These are phyloP conservation scores for Leptatherina wallacei DNA, from an alignment of 2,797 vertebrate species.

Conservation along the genomic window DNA sequence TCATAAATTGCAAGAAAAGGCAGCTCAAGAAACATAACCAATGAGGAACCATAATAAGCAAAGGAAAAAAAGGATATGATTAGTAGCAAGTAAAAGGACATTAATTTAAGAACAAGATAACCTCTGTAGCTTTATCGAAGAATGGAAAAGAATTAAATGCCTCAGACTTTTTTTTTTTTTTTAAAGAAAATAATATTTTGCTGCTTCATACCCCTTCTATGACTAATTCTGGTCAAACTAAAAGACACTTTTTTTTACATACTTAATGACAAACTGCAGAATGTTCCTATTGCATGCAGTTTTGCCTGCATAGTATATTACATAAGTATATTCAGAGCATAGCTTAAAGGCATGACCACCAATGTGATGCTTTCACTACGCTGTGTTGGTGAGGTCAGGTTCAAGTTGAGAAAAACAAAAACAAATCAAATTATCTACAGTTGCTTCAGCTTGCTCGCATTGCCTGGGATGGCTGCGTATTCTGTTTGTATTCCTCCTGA, in stretches of 20 bases:
- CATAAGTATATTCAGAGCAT: constrained; percentile 21
- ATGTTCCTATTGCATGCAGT: background rate
- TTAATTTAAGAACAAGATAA: background rate
- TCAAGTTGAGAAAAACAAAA: constrained; percentile 60
- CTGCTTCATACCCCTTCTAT: background rate
- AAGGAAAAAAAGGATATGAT: background rate
- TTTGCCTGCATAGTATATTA: constrained; percentile 11
- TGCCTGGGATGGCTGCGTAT: constrained; percentile 29
- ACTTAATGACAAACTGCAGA: background rate
- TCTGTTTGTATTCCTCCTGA: constrained; percentile 61
- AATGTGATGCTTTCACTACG: constrained; percentile 14
- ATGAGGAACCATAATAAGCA: constrained; percentile 1
- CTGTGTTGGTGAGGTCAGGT: constrained; percentile 45
- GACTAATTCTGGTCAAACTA: background rate
- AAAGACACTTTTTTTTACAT: background rate
- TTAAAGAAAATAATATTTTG: background rate
- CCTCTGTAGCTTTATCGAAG: background rate
- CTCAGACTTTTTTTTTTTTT: background rate
- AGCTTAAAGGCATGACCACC: constrained; percentile 21
- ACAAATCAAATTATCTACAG: constrained; percentile 53
- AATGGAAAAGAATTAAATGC: background rate
- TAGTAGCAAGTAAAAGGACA: constrained; percentile 17
- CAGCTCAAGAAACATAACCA: background rate
- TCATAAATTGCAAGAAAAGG: constrained; percentile 5
- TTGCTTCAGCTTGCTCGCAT: constrained; percentile 39